phyloP scores from a whole-genome alignment of 1,140 invertebrate genomes.

The Coelopa frigida region DNA sequence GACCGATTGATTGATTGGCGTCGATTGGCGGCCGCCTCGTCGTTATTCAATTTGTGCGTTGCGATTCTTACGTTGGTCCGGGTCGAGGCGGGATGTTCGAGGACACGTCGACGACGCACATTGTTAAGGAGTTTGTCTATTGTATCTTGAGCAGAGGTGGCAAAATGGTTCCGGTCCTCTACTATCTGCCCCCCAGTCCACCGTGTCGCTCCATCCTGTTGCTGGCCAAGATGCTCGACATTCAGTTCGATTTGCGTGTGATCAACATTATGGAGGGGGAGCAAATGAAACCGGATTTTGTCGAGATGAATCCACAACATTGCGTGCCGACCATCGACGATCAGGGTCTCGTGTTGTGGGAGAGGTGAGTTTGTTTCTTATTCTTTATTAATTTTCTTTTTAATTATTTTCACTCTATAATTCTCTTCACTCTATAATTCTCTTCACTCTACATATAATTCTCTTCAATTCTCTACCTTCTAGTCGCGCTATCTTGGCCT shows the following conservation, averaged over 20 bases:
- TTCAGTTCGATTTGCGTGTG: slow-evolving; percentile 49
- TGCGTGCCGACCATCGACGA: slow-evolving; percentile 64
- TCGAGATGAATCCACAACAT: slow-evolving; percentile 57
- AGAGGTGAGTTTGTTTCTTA: slow-evolving; percentile 52
- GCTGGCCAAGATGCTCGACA: slow-evolving; percentile 48
- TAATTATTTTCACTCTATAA: no score
- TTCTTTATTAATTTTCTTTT: no score
- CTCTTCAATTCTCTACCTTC: slow-evolving; percentile 4
- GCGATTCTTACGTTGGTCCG: no score
- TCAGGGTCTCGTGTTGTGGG: slow-evolving; percentile 54
- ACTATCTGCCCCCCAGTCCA: slow-evolving; percentile 51
- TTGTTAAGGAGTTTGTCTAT: slow-evolving; percentile 44
- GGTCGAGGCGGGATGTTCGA: slow-evolving; percentile 14
- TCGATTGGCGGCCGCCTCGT: no score
- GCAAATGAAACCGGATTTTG: slow-evolving; percentile 48
- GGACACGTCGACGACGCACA: slow-evolving; percentile 16
- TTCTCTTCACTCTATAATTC: no score
- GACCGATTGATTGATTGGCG: no score
- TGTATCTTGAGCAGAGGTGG: slow-evolving; percentile 41
- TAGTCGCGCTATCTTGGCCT: slow-evolving; percentile 63
- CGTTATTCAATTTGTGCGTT: no score
- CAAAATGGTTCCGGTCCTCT: slow-evolving; percentile 52
- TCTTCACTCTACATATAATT: no score
- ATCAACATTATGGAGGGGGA: slow-evolving; percentile 50
- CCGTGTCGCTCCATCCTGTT: slow-evolving; percentile 51